Evolutionary conservation across 1,140 invertebrate genomes (phyloP), one percentile per base, ranked within the genome.

Genomic region (Acyrthosiphon pisum): DNA sequence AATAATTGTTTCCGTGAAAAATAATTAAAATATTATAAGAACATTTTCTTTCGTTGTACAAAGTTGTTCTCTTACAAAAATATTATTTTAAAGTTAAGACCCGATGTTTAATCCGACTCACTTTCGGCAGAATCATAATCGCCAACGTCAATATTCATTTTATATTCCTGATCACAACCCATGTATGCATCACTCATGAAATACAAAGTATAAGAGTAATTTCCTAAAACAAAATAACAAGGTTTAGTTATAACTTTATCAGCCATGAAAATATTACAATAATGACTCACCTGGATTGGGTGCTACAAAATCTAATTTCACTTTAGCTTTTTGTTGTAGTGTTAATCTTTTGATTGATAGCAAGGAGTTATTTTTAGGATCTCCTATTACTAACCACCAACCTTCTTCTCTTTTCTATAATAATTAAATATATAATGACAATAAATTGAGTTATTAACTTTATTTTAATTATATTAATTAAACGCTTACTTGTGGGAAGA

Each of bases 341-440:
- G 98, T 99, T 35, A 99, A 95, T 37, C 99, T 96, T 95, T 99
- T 99, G 95, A 99, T 99, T 6, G 98, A 99, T 1, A 99, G 96
- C 30, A 99, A 95, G 1, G 98, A 98, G 95, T 99, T 99, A 4
- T 96, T 96, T 94, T 98, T 98, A 0, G 98, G 98, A 95, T 99
- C 99, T 2, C 99, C 99, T 94, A 99, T 99, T 35, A 99, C 99
- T 11, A 99, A 98, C 99, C 99, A 99, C 99, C 99, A 99, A 76
- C 99, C 99, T 96, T 99, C 99, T 95, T 99, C 99, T 88, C 99
- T 97, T 97, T 99, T 99, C 96, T 98, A 96, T 44, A 89, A 53
- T 95, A 95, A 93, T 35, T 60, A 37, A 90, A 88, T 83, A 84
- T 20, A 50, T 35, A 50, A 88, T 26, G 81, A 94, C 94, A 94